phyloP scores from a whole-genome alignment of 2,888 invertebrate genomes.

The Sinohyriopsis cumingii region DNA sequence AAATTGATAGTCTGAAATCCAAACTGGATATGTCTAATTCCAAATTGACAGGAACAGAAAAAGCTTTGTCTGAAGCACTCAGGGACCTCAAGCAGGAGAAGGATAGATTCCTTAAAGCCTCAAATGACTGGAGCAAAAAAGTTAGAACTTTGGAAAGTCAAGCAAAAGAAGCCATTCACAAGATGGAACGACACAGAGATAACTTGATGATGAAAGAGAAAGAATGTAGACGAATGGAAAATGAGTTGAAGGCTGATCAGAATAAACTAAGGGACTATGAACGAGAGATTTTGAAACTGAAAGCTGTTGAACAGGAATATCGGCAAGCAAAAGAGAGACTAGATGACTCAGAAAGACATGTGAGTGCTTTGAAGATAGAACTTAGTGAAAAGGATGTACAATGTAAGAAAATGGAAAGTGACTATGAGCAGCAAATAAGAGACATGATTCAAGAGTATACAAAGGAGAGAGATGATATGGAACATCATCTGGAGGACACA shows the following conservation, averaged over 20 bases:
- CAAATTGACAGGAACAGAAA: constrained; percentile 63
- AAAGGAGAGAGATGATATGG: constrained; percentile 61
- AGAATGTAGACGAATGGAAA: constrained; percentile 55
- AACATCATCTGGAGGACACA: constrained; percentile 80
- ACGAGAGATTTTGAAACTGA: constrained; percentile 60
- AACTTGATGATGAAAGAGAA: constrained; percentile 55
- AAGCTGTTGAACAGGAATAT: constrained; percentile 61
- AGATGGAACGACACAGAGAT: constrained; percentile 58
- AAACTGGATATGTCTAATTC: constrained; percentile 64
- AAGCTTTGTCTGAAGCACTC: constrained; percentile 61
- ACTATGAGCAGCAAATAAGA: constrained; percentile 55
- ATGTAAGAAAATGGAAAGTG: constrained; percentile 51
- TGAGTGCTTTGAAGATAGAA: constrained; percentile 37
- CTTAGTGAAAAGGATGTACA: constrained; percentile 54
- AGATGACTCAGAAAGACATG: constrained; percentile 51
- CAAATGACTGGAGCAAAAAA: constrained; percentile 60
- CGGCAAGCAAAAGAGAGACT: constrained; percentile 57
- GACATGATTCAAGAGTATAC: constrained; percentile 67
- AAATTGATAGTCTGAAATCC: constrained; percentile 58
- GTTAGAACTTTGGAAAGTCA: constrained; percentile 57
- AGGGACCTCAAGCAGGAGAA: constrained; percentile 63
- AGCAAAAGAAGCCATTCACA: constrained; percentile 52
- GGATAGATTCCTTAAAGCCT: constrained; percentile 59
- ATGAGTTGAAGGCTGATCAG: constrained; percentile 51
- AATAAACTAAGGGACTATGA: constrained; percentile 60